Base-by-base conservation (phyloP, 2,888 invertebrate species). In the Drosophila kambysellisi region DNA sequence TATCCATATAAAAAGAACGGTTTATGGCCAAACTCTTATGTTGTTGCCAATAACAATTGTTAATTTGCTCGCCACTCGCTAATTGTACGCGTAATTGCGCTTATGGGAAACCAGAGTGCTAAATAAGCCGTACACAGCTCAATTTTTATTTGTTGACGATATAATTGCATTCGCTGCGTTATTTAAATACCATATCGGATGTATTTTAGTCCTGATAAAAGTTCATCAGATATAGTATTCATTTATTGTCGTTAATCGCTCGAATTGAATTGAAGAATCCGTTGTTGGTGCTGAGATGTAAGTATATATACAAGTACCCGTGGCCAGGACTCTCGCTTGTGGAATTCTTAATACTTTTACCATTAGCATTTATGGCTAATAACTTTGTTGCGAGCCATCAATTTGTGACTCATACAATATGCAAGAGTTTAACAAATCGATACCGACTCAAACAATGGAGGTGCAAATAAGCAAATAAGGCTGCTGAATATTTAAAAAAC, bases 351-450 rank as follows among this genome's bases (percentile, higher is more conserved):
- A 30, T 51, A 29, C n/a, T n/a, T 29, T n/a, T 6, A n/a, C 51
- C 29, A 50, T 29, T 29, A 29, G 5, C 17, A 50, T 50, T 50
- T 50, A 17, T 15, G 20, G 46, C 15, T 46, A 46, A 46, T 46
- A n/a, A 30, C 51, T n/a, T 9, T n/a, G 30, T 51, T 17, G n/a
- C 32, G 30, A 41, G n/a, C 33, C 20, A 35, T 37, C 62, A 58
- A 63, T 79, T 62, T 2, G 46, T 39, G 58, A 17, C 37, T 39
- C 53, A 62, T 82, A 37, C 70, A 82, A 68, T 67, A 70, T 72
- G 52, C 58, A 79, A 63, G 37, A 68, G 37, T 29, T 51, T 59
- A 73, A 69, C 59, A 64, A 89, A 81, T 81, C 74, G 71, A 83
- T 89, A 70, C n/a, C 37, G n/a, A 39, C 35, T 32, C 25, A 43